Percentiles rank a stretch among this genome's conserved stretches.
Conservation (phyloP, 2,113 vertebrate genomes). For the Nesoenas mayeri region DNA sequence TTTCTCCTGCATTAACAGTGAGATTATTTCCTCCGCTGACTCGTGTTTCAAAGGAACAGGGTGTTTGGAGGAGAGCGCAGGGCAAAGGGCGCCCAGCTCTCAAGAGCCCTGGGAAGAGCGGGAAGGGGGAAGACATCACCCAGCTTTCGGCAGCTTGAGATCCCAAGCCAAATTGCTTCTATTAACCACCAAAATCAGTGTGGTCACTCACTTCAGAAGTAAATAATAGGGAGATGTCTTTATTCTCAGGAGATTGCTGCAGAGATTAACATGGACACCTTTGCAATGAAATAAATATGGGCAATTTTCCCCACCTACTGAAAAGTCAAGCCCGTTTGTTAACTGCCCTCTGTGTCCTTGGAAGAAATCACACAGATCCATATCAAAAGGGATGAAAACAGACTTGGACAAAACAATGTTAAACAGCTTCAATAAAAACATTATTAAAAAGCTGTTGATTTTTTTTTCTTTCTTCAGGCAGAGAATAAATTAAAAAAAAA, state of each 20-base stretch:
- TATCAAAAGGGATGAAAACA: background rate
- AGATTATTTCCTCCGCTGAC: background rate
- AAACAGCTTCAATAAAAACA: background rate
- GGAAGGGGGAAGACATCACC: background rate
- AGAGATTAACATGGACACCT: background rate
- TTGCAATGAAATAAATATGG: background rate
- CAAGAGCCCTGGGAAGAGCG: background rate
- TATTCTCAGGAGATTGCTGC: background rate
- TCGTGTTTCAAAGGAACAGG: conserved; percentile 42
- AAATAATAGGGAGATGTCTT: background rate
- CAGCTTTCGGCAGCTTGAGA: background rate
- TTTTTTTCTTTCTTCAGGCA: background rate
- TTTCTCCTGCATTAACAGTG: background rate
- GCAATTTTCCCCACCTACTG: background rate
- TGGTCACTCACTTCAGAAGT: background rate
- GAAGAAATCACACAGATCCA: background rate
- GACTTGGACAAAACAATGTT: background rate
- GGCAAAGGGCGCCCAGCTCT: background rate
- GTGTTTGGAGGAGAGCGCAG: background rate
- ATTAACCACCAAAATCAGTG: background rate
- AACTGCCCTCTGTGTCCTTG: background rate
- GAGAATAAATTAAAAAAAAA: background rate
- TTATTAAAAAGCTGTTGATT: background rate
- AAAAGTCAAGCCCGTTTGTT: background rate
- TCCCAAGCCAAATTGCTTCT: background rate